Evolutionary conservation across 2,113 vertebrate genomes (phyloP), one percentile per base, ranked within the genome.

Genomic region (Archocentrus centrarchus): DNA sequence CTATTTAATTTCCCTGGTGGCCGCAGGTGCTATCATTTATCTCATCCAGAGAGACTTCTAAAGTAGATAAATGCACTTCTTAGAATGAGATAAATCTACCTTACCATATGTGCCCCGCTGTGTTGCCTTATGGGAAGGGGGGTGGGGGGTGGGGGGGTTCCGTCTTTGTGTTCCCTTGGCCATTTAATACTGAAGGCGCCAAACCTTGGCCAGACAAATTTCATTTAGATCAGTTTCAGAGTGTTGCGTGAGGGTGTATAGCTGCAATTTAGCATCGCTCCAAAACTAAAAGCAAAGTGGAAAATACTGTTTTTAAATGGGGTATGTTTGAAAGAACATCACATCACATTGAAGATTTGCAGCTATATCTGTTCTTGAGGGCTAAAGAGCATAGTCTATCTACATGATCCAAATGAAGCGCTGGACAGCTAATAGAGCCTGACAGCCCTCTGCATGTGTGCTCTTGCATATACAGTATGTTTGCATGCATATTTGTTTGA

Each of bases 1-100:
- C 93, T 73, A 86, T 93, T 92, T 93, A 93, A 94, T 95, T 93
- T 93, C 93, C 93, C 91, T 39, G 1, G 86, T 88, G 93, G 89
- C 92, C 55, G 44, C 91, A 94, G 93, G 91, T 93, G 91, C 88
- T 91, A 91, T 91, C 85, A 89, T 92, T 93, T 92, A 94, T 92
- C 92, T 89, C 81, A 89, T 93, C 91, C 88, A 84, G 82, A 66
- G 85, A 92, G 92, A 92, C 81, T 89, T 90, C 88, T 83, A 91
- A 93, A 92, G 90, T 50, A 92, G 93, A 93, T 91, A 91, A 93
- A 92, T 84, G 81, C 80, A 88, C 86, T 89, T 92, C 87, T 92
- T 87, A 82, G 82, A 91, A 91, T 80, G 66, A 93, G 86, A 92
- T 92, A 90, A 90, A 89, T 92, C 90, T 88, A 76, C 86, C 83